A percentile compares a stretch with the other conserved stretches of the same genome.
phyloP scores from a whole-genome alignment of 2,797 vertebrate species.

The Pempheris klunzingeri region DNA sequence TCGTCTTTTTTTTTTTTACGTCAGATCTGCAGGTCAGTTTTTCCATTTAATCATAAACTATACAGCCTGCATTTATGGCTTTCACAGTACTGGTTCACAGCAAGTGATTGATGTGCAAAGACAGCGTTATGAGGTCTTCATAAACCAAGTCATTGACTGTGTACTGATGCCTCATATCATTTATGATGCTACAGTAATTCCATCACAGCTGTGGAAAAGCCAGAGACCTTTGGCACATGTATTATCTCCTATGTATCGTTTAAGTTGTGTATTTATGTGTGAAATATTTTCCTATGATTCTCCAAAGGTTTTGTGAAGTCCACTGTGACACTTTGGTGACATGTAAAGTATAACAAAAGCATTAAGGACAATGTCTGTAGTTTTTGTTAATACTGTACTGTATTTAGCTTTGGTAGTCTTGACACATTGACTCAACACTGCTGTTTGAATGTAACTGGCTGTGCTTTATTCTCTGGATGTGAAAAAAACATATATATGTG shows the following conservation, averaged over 20 bases:
- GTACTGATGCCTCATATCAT: slow-evolving; percentile 20
- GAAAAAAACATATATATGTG: slow-evolving; percentile 40
- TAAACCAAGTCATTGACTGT: slow-evolving; percentile 30
- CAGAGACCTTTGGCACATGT: slow-evolving; percentile 44
- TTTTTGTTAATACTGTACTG: slow-evolving; percentile 69
- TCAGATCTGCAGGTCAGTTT: slow-evolving; percentile 66
- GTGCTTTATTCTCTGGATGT: slow-evolving; percentile 67
- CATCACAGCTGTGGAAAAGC: slow-evolving; percentile 27
- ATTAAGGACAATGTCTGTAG: slow-evolving; percentile 61
- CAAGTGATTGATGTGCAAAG: slow-evolving; percentile 2
- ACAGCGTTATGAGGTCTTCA: slow-evolving; percentile 19
- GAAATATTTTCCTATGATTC: slow-evolving; percentile 46
- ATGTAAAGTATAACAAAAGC: slow-evolving; percentile 54
- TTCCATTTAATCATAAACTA: slow-evolving; percentile 14
- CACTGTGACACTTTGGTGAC: slow-evolving; percentile 42
- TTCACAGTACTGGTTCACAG: not conserved
- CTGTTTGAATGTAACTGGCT: slow-evolving; percentile 81
- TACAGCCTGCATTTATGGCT: slow-evolving; percentile 1
- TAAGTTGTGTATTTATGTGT: slow-evolving; percentile 64
- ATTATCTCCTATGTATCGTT: slow-evolving; percentile 43
- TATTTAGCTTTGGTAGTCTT: slow-evolving; percentile 68
- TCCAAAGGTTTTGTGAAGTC: slow-evolving; percentile 55
- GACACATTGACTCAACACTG: slow-evolving; percentile 69
- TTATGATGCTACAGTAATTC: slow-evolving; percentile 10
- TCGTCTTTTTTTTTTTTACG: slow-evolving; percentile 24